phyloP scores from a whole-genome alignment of 2,797 vertebrate genomes.

The Sebastes elongatus region DNA sequence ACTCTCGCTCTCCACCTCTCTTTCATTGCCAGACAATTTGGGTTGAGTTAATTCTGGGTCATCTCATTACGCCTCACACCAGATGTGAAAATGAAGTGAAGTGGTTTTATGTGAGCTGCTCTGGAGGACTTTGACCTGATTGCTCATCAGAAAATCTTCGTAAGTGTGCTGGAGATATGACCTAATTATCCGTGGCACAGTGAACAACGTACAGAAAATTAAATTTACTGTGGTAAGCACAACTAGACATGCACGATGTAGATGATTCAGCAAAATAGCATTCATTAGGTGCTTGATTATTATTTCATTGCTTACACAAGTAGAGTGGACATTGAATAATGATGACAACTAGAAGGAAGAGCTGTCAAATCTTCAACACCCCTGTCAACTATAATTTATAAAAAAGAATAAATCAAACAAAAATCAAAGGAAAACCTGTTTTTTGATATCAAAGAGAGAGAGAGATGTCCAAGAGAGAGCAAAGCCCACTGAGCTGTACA shows the following conservation, averaged over 20 bases:
- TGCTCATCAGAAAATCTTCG: slow-evolving; percentile 30
- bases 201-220: slow-evolving; percentile 4
- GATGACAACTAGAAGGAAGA: not conserved
- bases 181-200: slow-evolving; percentile 42
- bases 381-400: not conserved
- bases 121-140: slow-evolving; percentile 57
- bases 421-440: slow-evolving; percentile 25
- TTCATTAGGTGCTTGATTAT: not conserved
- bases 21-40: slow-evolving; percentile 70
- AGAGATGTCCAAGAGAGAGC: not conserved
- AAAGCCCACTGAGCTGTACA: slow-evolving; percentile 20
- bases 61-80: slow-evolving; percentile 71
- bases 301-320: not conserved
- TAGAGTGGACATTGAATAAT: not conserved
- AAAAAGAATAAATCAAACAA: slow-evolving; percentile 27
- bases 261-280: slow-evolving; percentile 20
- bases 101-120: slow-evolving; percentile 44
- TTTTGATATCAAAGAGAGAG: slow-evolving; percentile 11
- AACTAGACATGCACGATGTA: not conserved
- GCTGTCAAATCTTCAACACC: not conserved
- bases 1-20: slow-evolving; percentile 36
- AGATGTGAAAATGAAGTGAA: slow-evolving; percentile 64
- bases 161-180: slow-evolving; percentile 5
- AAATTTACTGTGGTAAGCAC: slow-evolving; percentile 5
- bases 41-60: slow-evolving; percentile 77